Evolutionary conservation across 2,888 invertebrate genomes (phyloP), one percentile per base, ranked within the genome.

Genomic region (Entomobrya multifasciata): DNA sequence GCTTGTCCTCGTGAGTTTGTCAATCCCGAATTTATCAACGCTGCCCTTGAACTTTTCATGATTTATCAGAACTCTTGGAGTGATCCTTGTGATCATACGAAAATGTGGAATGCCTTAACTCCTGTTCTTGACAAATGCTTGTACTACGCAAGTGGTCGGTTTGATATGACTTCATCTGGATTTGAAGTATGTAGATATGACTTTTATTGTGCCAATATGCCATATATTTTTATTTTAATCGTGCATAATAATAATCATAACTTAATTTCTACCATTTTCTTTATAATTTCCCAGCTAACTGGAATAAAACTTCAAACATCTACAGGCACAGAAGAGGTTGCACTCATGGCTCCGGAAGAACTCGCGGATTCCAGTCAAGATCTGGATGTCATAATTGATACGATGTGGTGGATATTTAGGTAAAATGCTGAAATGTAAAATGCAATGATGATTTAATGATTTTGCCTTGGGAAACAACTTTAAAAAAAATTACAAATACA

Each of bases 381-480:
- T 52, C 27, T 80, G 4, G 88, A 88, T 27, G 0, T 72, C 4
- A 86, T 88, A 44, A 49, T 88, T 13, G 88, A 88, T 20, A 81
- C 77, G 3, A 22, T 72, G 0, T 88, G 88, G 88, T 88, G 88
- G 88, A 20, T 86, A 5, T 88, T 88, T 36, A 67, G 67, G 67
- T 67, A 67, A 15, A 0, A n/a, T n/a, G n/a, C n/a, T n/a, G n/a
- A n/a, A n/a, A n/a, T n/a, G n/a, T n/a, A n/a, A n/a, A n/a, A n/a
- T n/a, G n/a, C 10, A 27, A 27, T 62, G 30, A n/a, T 1, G n/a
- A 30, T 62, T 30, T 30, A 1, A n/a, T 62, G 15, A 30, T n/a
- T n/a, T n/a, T n/a, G n/a, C n/a, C n/a, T n/a, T n/a, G n/a, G n/a
- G n/a, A n/a, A n/a, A n/a, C n/a, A n/a, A n/a, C n/a, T n/a, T n/a